Percentiles rank a stretch among this genome's conserved stretches.
phyloP scores from a whole-genome alignment of 2,113 vertebrate species.

The Bungarus multicinctus region DNA sequence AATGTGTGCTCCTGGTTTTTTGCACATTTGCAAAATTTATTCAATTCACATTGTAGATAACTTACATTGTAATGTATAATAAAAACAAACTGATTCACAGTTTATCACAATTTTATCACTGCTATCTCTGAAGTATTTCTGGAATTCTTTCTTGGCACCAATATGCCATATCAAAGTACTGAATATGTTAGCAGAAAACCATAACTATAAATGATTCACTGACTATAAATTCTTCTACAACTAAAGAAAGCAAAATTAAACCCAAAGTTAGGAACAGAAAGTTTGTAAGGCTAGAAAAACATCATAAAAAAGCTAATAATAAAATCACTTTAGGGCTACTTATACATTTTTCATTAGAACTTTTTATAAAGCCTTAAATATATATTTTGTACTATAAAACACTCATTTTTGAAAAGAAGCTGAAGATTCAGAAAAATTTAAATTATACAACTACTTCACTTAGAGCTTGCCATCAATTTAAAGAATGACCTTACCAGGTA shows the following conservation, averaged over 20 bases:
- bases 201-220: neutral
- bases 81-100: neutral
- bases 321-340: neutral
- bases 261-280: neutral
- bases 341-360: neutral
- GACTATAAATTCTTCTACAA: neutral
- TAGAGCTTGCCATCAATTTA: neutral
- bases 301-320: neutral
- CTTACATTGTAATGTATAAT: neutral
- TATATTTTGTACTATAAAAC: neutral
- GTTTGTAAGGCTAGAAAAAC: neutral
- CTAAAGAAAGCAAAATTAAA: neutral
- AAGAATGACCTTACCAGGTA: neutral
- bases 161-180: neutral
- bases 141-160: neutral
- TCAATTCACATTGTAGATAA: neutral
- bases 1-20: neutral
- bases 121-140: neutral
- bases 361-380: neutral
- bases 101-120: neutral
- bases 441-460: neutral
- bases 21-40: neutral
- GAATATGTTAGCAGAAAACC: neutral
- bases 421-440: neutral
- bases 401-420: neutral